Conservation (phyloP, 1,140 invertebrate genomes). For the Drosophila repletoides region DNA sequence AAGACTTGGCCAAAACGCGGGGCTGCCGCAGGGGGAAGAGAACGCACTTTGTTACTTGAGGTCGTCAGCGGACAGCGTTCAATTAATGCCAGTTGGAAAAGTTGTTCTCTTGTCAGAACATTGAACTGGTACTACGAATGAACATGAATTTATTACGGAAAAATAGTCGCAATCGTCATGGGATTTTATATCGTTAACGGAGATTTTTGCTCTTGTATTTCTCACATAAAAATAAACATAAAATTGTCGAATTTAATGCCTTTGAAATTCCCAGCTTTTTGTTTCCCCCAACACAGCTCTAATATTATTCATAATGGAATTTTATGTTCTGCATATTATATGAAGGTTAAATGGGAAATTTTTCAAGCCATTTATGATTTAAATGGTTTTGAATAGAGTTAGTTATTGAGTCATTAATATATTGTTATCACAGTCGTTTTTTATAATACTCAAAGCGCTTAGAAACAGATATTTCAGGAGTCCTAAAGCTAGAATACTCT, state of each 20-base stretch:
- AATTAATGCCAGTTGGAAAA: slow-evolving; percentile 32
- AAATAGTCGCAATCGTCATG: slow-evolving; percentile 10
- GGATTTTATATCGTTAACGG: slow-evolving; percentile 19
- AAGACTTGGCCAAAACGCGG: not conserved
- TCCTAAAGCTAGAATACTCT: too few relatives aligned
- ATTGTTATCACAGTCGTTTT: too few relatives aligned
- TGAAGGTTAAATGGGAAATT: too few relatives aligned
- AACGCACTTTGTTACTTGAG: slow-evolving; percentile 20
- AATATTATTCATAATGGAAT: too few relatives aligned
- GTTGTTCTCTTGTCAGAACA: slow-evolving; percentile 18
- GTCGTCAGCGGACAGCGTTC: slow-evolving; percentile 26
- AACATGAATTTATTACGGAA: not conserved
- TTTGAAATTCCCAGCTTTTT: too few relatives aligned
- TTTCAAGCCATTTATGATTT: too few relatives aligned
- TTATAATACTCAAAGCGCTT: too few relatives aligned
- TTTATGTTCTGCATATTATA: too few relatives aligned
- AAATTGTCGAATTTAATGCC: not conserved
- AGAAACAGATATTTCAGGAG: too few relatives aligned
- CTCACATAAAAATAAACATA: not conserved
- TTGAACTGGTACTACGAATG: slow-evolving; percentile 8
- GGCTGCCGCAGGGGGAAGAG: not conserved
- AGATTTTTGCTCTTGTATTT: slow-evolving; percentile 37
- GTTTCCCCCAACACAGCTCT: too few relatives aligned
- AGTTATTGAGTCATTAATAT: too few relatives aligned
- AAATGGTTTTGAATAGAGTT: too few relatives aligned